Base-by-base conservation (phyloP, 2,113 vertebrate species). In the Opisthocomus hoazin region DNA sequence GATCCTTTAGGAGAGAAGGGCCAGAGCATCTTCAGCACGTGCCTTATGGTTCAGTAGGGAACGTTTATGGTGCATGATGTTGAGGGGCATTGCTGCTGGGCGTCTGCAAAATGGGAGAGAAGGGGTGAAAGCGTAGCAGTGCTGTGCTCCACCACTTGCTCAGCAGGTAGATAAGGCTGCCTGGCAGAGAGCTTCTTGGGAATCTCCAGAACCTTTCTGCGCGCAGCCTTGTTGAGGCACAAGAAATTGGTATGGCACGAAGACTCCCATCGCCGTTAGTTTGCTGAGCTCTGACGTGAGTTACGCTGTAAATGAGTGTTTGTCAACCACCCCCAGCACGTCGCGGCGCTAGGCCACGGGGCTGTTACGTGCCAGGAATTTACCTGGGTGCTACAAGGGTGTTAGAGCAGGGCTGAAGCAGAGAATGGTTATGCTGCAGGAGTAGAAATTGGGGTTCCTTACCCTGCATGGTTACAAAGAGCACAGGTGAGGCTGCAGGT, bases 181-280 rank as follows among this genome's bases (percentile, higher is more conserved):
- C 29, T 74, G 74, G 60, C 26, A 85, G 34, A 41, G 53, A 23
- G 41, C 30, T n/a, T 64, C 22, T 37, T 39, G 66, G 29, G 32
- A n/a, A 32, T 45, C 24, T 53, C 53, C 46, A 58, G 80, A 66
- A 54, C 61, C 34, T 70, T 36, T 70, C 19, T 37, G 9, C 6
- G 0, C n/a, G 19, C 36, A 56, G 48, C 77, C 23, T 37, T 50
- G 7, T 11, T 43, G 64, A 37, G 41, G 36, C 41, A 48, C 2
- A 7, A 24, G 32, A 43, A 34, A 9, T 23, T 2, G n/a, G 7
- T n/a, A 5, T 10, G 24, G 58, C 23, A 16, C n/a, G n/a, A n/a
- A 70, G 74, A 3, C 8, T 30, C n/a, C 22, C 15, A 5, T 13
- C 15, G 2, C 22, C 0, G 0, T 24, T 32, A 26, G 17, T 70